Conservation (phyloP, 2,113 vertebrate genomes). For the Dascyllus trimaculatus region DNA sequence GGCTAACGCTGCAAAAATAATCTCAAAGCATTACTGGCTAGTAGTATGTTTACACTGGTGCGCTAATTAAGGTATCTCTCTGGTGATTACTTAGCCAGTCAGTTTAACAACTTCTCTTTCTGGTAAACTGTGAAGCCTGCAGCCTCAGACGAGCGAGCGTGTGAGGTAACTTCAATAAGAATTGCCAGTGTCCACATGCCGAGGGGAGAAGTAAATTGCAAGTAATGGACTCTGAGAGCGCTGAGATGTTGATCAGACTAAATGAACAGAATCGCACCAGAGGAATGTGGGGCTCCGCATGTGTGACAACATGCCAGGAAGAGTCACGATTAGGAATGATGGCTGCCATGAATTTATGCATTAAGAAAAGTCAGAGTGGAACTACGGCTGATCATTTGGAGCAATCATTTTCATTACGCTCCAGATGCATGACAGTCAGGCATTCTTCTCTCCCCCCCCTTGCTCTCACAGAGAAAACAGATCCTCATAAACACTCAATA, state of each 20-base stretch:
- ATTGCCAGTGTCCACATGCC: conserved; percentile 66
- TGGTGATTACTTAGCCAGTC: conserved; percentile 65
- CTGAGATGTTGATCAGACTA: conserved; percentile 75
- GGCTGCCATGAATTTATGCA: conserved; percentile 62
- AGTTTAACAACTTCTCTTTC: conserved; percentile 60
- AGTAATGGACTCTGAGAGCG: conserved; percentile 74
- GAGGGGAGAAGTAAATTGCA: conserved; percentile 74
- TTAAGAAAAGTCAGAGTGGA: conserved; percentile 42
- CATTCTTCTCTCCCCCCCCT: conserved; percentile 20
- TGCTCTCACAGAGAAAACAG: conserved; percentile 24
- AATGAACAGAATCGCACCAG: conserved; percentile 66
- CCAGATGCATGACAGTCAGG: conserved; percentile 36
- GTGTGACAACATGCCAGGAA: conserved; percentile 67
- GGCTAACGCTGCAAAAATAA: conserved; percentile 45
- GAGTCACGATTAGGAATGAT: conserved; percentile 50
- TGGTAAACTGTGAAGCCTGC: conserved; percentile 51
- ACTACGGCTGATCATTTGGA: conserved; percentile 45
- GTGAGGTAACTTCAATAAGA: conserved; percentile 73
- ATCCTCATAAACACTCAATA: conserved; percentile 51
- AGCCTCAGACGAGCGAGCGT: conserved; percentile 48
- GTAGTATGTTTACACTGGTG: conserved; percentile 69
- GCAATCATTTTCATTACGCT: conserved; percentile 55
- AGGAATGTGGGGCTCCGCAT: conserved; percentile 45
- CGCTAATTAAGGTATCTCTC: conserved; percentile 69
- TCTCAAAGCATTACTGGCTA: conserved; percentile 59